Evolutionary conservation across 2,888 invertebrate species (phyloP).

Genomic region (Zaprionus bogoriensis): DNA sequence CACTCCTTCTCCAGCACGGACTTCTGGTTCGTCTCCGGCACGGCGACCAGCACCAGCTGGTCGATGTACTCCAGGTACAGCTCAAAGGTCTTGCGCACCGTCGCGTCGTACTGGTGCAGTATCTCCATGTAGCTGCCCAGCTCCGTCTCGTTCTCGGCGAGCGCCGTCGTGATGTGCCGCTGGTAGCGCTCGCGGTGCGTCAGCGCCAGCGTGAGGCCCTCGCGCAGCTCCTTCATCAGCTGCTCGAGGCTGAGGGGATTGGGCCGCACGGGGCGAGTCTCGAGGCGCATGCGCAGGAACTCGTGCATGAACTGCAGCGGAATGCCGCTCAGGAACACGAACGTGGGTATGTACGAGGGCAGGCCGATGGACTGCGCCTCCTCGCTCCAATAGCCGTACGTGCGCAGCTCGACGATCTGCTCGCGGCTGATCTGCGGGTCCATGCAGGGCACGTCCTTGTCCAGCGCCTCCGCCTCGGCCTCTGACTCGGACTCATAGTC

Average conservation of each 20-base stretch:
- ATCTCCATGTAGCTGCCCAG: slow-evolving; percentile 85
- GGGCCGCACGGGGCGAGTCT: slow-evolving; percentile 91
- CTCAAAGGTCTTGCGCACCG: slow-evolving; percentile 89
- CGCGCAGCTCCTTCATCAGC: slow-evolving; percentile 94
- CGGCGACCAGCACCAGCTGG: slow-evolving; percentile 88
- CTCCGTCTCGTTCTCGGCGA: slow-evolving; percentile 83
- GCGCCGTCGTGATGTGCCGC: slow-evolving; percentile 86
- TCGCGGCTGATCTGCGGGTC: slow-evolving; percentile 82
- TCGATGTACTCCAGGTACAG: slow-evolving; percentile 94
- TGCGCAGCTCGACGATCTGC: slow-evolving; percentile 80
- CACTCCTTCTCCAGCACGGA: slow-evolving; percentile 93
- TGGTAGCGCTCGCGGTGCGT: slow-evolving; percentile 91
- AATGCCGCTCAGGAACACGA: slow-evolving; percentile 92
- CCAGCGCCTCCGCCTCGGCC: slow-evolving; percentile 74
- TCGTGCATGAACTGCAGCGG: slow-evolving; percentile 96
- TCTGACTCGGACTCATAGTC: slow-evolving; percentile 82
- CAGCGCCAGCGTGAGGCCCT: slow-evolving; percentile 92
- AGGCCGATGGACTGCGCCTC: slow-evolving; percentile 90
- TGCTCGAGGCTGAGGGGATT: slow-evolving; percentile 94
- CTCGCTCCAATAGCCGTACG: slow-evolving; percentile 90
- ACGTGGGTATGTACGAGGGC: slow-evolving; percentile 93
- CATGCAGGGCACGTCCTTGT: slow-evolving; percentile 81
- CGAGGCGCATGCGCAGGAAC: slow-evolving; percentile 92
- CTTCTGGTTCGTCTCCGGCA: slow-evolving; percentile 85
- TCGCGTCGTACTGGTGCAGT: slow-evolving; percentile 89